phyloP scores from a whole-genome alignment of 2,797 vertebrate species.

The Botia almorhae region DNA sequence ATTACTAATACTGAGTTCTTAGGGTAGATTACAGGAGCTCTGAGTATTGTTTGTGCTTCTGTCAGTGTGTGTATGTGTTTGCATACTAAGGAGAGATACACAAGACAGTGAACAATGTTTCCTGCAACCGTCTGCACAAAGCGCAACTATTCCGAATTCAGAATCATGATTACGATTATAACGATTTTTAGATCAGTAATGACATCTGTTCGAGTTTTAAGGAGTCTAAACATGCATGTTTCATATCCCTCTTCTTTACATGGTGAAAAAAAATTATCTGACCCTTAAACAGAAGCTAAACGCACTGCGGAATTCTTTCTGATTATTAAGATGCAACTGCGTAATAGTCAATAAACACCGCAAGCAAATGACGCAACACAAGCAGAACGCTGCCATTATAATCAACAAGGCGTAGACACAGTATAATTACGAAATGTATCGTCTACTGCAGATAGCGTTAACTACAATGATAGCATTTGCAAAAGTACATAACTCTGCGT shows the following conservation, averaged over 20 bases:
- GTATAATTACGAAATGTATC: too few species aligned
- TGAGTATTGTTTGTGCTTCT: slow-evolving; percentile 38
- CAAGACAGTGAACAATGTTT: slow-evolving; percentile 47
- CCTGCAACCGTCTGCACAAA: slow-evolving; percentile 19
- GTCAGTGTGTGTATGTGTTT: slow-evolving; percentile 16
- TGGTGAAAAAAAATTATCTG: not conserved
- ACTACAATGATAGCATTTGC: too few species aligned
- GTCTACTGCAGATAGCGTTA: too few species aligned
- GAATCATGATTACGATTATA: too few species aligned
- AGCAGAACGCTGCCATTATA: not conserved
- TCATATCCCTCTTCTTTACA: not conserved
- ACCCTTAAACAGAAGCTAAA: not conserved
- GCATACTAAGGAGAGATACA: slow-evolving; percentile 23
- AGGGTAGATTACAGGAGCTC: slow-evolving; percentile 47
- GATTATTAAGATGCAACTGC: too few species aligned
- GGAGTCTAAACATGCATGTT: not conserved
- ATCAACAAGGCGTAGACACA: too few species aligned
- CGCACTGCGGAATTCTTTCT: too few species aligned
- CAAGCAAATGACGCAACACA: not conserved
- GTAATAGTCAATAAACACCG: not conserved
- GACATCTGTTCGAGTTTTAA: not conserved
- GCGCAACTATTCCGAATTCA: not conserved
- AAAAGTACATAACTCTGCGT: too few species aligned
- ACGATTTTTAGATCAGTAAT: not conserved
- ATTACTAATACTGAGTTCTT: slow-evolving; percentile 46